Evolutionary conservation across 2,797 vertebrate genomes (phyloP).

Genomic region (Premnoplex brunnescens): DNA sequence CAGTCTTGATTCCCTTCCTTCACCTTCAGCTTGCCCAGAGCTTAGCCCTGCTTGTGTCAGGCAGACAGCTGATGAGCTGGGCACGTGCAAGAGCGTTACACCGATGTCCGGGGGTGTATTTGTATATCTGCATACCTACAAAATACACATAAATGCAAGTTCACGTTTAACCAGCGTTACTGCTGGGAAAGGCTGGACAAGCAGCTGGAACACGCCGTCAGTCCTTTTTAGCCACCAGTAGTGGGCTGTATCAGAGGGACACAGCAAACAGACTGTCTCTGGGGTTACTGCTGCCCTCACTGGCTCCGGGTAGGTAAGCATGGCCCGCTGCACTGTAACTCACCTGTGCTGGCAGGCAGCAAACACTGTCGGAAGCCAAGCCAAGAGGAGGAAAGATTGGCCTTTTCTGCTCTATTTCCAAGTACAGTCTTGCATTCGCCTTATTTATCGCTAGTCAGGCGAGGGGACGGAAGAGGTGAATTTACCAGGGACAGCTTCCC

Average conservation of each 20-base stretch:
- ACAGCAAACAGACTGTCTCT: neutral
- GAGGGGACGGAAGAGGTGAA: neutral
- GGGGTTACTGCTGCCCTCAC: neutral
- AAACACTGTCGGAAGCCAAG: neutral
- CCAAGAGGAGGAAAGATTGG: neutral
- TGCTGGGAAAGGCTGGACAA: neutral
- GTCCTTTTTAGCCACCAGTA: neutral
- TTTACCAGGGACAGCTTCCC: neutral
- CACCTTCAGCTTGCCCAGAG: neutral
- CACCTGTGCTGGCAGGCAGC: neutral
- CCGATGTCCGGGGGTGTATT: neutral
- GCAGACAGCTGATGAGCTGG: neutral
- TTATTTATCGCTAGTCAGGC: neutral
- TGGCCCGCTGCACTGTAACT: neutral
- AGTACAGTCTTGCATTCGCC: neutral
- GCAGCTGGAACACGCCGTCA: neutral
- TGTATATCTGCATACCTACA: no score
- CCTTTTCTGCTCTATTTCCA: constrained; percentile 24
- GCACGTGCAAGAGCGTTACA: neutral
- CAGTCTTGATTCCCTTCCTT: neutral
- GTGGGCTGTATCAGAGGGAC: neutral
- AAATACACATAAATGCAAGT: accelerated
- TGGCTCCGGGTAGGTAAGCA: neutral
- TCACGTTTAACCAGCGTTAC: neutral
- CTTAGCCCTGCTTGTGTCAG: neutral